A percentile compares a stretch with the other conserved stretches of the same genome.
phyloP scores from a whole-genome alignment of 2,113 vertebrate species.

The Narcine bancroftii region DNA sequence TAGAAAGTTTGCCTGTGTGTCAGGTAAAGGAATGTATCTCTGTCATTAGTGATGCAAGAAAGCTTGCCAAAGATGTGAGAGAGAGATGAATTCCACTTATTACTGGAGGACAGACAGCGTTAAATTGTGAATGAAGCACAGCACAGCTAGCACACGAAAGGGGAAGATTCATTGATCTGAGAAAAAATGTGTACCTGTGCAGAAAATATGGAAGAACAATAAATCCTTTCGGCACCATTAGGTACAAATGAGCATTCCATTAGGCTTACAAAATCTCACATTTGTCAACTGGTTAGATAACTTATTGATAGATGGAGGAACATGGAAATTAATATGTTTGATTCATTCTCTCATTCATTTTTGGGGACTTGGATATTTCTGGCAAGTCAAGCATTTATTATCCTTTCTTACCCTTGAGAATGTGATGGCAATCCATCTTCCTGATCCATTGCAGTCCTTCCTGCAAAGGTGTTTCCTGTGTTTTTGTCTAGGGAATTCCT shows the following conservation, averaged over 20 bases:
- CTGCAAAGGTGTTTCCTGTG: no score
- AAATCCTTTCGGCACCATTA: not conserved
- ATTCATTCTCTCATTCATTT: no score
- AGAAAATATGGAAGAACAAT: not conserved
- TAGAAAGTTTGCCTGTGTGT: not conserved
- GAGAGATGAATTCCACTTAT: not conserved
- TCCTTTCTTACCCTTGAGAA: no score
- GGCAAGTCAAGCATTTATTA: no score
- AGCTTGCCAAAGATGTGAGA: not conserved
- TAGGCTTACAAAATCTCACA: not conserved
- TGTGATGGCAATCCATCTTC: no score
- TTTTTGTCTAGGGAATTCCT: no score
- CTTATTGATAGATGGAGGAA: not conserved
- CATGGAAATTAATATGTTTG: not conserved
- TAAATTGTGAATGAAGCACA: not conserved
- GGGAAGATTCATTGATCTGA: not conserved
- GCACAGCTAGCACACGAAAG: not conserved
- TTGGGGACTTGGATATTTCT: no score
- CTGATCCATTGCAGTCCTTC: no score
- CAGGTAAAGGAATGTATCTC: no score
- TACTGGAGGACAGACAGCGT: not conserved
- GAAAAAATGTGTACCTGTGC: not conserved
- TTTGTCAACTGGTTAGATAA: not conserved
- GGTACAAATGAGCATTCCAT: not conserved
- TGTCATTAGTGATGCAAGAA: not conserved